These are phyloP conservation scores for Meganola albula DNA, from an alignment of 2,888 invertebrate species.

Conservation along the genomic window DNA sequence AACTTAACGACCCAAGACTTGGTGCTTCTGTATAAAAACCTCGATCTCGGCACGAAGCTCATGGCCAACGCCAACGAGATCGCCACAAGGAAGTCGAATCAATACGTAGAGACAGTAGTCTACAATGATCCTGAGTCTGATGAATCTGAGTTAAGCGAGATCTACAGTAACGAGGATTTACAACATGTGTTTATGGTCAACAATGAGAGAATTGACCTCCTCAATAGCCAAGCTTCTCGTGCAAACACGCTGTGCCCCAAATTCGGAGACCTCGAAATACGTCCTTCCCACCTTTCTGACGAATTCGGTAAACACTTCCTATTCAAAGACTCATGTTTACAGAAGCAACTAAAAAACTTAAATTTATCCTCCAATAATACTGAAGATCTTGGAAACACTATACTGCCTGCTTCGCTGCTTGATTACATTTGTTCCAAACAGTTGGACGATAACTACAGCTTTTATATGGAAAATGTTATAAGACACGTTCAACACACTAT, in stretches of 20 bases:
- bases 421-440: constrained; percentile 63
- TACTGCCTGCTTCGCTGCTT: constrained; percentile 51
- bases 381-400: constrained; percentile 28
- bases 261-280: constrained; percentile 46
- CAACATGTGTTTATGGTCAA: constrained; percentile 45
- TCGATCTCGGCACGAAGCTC: constrained; percentile 51
- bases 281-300: constrained; percentile 32
- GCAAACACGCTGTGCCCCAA: constrained; percentile 55
- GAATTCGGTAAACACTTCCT: constrained; percentile 43
- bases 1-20: constrained; percentile 51
- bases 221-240: constrained; percentile 40
- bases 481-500: constrained; percentile 59
- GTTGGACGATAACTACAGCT: constrained; percentile 58
- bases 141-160: constrained; percentile 48
- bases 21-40: constrained; percentile 61
- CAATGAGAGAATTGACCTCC: constrained; percentile 51
- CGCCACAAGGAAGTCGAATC: constrained; percentile 42
- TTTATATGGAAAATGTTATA: constrained; percentile 67
- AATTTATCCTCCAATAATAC: constrained; percentile 34
- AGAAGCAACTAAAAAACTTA: constrained; percentile 44
- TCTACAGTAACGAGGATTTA: constrained; percentile 48
- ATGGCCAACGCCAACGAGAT: constrained; percentile 37
- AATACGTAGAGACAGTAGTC: constrained; percentile 56
- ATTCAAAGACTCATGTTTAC: constrained; percentile 48
- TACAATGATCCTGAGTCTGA: constrained; percentile 55